Percentiles rank a stretch among this genome's conserved stretches.
Conservation (phyloP, 1,140 invertebrate genomes). For the Scaptomyza pallida region DNA sequence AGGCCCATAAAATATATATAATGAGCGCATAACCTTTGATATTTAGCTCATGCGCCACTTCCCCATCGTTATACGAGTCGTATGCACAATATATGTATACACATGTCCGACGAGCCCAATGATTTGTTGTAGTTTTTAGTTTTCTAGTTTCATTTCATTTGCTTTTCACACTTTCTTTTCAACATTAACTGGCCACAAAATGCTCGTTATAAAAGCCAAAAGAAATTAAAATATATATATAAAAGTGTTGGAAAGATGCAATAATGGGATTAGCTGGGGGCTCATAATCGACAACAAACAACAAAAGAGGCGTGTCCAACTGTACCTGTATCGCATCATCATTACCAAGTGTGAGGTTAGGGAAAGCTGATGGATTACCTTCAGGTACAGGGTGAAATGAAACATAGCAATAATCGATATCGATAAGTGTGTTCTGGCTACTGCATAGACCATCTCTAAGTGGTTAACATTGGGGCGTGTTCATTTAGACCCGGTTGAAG, state of each 20-base stretch:
- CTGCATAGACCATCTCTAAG: background rate
- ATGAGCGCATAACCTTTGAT: slow-evolving; percentile 77
- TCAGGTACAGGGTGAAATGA: slow-evolving; percentile 16
- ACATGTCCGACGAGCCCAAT: slow-evolving; percentile 13
- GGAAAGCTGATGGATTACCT: no score
- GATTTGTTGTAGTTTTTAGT: slow-evolving; percentile 58
- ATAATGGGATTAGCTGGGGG: slow-evolving; percentile 9
- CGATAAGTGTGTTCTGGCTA: no score
- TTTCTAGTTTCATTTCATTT: slow-evolving; percentile 46
- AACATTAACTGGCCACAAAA: slow-evolving; percentile 42
- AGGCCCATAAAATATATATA: slow-evolving; percentile 55
- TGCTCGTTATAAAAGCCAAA: slow-evolving; percentile 51
- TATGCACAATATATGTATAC: slow-evolving; percentile 5
- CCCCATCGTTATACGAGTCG: no score
- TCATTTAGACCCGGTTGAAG: slow-evolving; percentile 3
- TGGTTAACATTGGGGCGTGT: background rate
- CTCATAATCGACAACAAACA: background rate
- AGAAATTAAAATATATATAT: slow-evolving; percentile 61
- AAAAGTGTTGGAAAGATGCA: background rate
- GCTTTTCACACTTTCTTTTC: slow-evolving; percentile 81
- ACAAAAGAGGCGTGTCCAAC: slow-evolving; percentile 30
- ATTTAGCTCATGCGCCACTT: slow-evolving; percentile 66
- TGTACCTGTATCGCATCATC: background rate
- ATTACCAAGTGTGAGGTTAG: slow-evolving; percentile 21
- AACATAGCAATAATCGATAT: no score